A percentile compares a stretch with the other conserved stretches of the same genome.
Evolutionary conservation across 2,113 vertebrate species (phyloP).

Genomic region (Lagopus leucura): DNA sequence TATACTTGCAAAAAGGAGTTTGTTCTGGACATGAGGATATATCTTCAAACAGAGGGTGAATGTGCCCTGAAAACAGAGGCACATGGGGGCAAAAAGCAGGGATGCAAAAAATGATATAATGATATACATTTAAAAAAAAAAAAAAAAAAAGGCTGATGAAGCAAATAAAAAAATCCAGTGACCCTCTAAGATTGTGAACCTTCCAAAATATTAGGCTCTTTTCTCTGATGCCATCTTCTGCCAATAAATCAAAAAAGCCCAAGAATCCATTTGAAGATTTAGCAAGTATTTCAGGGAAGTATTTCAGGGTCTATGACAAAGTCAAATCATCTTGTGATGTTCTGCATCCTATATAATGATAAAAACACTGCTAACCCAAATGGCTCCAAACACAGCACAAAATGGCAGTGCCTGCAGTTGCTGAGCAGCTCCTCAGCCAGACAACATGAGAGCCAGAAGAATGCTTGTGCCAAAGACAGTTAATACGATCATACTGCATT

Average conservation of each 20-base stretch:
- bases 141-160: constrained; percentile 20
- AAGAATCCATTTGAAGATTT: constrained; percentile 6
- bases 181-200: neutral
- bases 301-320: constrained; percentile 20
- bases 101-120: neutral
- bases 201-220: neutral
- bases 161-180: constrained; percentile 11
- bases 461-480: neutral
- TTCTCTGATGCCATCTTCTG: constrained; percentile 3
- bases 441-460: constrained; percentile 20
- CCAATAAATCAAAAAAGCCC: constrained; percentile 24
- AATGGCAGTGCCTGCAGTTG: constrained; percentile 1
- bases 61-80: neutral
- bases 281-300: constrained; percentile 9
- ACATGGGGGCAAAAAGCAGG: neutral
- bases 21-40: constrained; percentile 13
- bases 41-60: constrained; percentile 16
- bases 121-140: neutral
- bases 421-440: neutral
- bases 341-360: neutral
- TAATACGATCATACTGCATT: constrained; percentile 13
- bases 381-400: constrained; percentile 20
- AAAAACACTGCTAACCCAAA: neutral
- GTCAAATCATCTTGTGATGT: neutral
- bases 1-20: neutral